Evolutionary conservation across 2,797 vertebrate genomes (phyloP), one percentile per base, ranked within the genome.

Genomic region (Melanotaenia maccullochi): DNA sequence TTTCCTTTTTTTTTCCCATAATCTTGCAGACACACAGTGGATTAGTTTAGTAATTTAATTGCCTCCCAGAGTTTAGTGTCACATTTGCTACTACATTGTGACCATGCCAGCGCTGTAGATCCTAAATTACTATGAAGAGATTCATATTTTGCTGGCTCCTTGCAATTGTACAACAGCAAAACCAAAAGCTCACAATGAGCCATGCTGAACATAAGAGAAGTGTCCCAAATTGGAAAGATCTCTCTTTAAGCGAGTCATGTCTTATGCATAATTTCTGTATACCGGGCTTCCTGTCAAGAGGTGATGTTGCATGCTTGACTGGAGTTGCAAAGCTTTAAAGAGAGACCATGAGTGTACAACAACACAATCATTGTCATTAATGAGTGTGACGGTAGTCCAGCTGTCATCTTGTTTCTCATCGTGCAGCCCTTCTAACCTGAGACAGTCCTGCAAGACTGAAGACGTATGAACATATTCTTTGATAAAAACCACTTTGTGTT

Each of bases 291-390:
- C 67, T 69, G 22, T 58, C 62, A 24, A 47, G 49, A 64, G 9
- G 42, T 38, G 58, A 65, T 51, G 42, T 40, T 67, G 42, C 52
- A 30, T 81, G 36, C 75, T 49, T 78, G 59, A 56, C 49, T 58
- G 59, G 35, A 40, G 28, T 11, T 69, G 54, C 49, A 58, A 33
- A 76, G 52, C 73, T 63, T 85, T 64, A 78, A 81, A 85, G 55
- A 75, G 38, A 63, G 44, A 12, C 73, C 57, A 59, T 65, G 5
- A 33, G 66, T 74, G 75, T 76, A 58, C 20, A 80, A 81, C 52
- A 71, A 77, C 52, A 69, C 66, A 78, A 75, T 85, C 57, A 71
- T 84, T 86, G 82, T 83, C 70, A 67, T 74, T 88, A 87, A 88
- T 80, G 69, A 89, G 69, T 71, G 54, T 76, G 60, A 80, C 49